A percentile compares a stretch with the other conserved stretches of the same genome.
These are phyloP conservation scores for Hesperophylax magnus DNA, from an alignment of 1,140 invertebrate genomes.

Conservation along the genomic window DNA sequence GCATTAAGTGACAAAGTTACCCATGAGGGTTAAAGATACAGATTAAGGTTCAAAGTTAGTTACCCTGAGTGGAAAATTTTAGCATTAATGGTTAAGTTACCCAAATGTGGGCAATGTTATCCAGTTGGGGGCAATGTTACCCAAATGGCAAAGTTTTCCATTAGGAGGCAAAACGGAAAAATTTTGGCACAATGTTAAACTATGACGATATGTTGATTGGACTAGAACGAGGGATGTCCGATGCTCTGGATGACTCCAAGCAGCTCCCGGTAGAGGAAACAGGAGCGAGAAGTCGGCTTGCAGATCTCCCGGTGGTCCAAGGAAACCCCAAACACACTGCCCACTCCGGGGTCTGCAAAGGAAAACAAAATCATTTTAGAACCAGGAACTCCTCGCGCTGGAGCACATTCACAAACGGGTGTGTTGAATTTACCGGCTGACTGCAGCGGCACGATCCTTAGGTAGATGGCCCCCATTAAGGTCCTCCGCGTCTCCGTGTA, in stretches of 20 bases:
- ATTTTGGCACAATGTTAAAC: too few species aligned
- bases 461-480: constrained; percentile 77
- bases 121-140: too few species aligned
- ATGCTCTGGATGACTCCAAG: constrained; percentile 69
- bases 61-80: too few species aligned
- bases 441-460: constrained; percentile 78
- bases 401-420: neutral
- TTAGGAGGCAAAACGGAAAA: too few species aligned
- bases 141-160: too few species aligned
- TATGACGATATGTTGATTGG: too few species aligned
- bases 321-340: constrained; percentile 75
- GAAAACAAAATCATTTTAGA: neutral
- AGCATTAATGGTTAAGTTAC: too few species aligned
- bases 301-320: constrained; percentile 81
- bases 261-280: constrained; percentile 77
- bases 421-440: constrained; percentile 73
- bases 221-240: neutral
- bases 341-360: constrained; percentile 76
- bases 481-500: constrained; percentile 78
- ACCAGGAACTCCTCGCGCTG: too few species aligned
- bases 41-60: too few species aligned
- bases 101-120: too few species aligned
- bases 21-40: too few species aligned
- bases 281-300: constrained; percentile 77
- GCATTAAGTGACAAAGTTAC: too few species aligned